Evolutionary conservation across 2,113 vertebrate species (phyloP), one percentile per base, ranked within the genome.

Genomic region (Circaetus gallicus): DNA sequence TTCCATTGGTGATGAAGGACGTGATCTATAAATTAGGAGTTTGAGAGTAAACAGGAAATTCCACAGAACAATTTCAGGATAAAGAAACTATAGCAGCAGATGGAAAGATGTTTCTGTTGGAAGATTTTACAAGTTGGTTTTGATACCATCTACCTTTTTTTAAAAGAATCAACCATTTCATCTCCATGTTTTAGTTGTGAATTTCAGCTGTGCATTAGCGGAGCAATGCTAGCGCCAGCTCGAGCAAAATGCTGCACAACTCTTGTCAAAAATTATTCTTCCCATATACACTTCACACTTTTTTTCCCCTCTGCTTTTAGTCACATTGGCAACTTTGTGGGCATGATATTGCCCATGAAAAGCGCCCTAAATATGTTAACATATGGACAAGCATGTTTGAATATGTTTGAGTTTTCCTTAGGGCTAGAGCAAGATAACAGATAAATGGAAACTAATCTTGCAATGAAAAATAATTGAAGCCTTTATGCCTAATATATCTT

Each of bases 1-100:
- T 87, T 94, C 77, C 79, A 93, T 84, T 93, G 71, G 86, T 66
- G 86, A 80, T 76, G 86, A 91, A 92, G 93, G 91, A 95, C 63
- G 10, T 93, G 95, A 97, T 97, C 97, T 96, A 98, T 96, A 98
- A 96, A 97, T 97, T 97, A 91, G 97, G 94, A 95, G 95, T 79
- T 91, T 90, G 69, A 95, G 95, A 93, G 83, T 96, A 97, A 97
- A 98, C 96, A 97, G 97, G 96, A 98, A 97, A 97, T 98, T 98
- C 97, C 97, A 96, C 85, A 96, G 95, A 97, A 98, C 95, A 96
- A 96, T 98, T 97, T 97, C 96, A 97, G 96, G 95, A 97, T 95
- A 97, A 95, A 97, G 94, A 96, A 96, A 95, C 95, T 96, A 95
- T 96, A 96, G 96, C 90, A 90, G 86, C 93, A 96, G 95, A 97